Base-by-base conservation (phyloP, 1,140 invertebrate genomes). In the Holotrichia oblita region DNA sequence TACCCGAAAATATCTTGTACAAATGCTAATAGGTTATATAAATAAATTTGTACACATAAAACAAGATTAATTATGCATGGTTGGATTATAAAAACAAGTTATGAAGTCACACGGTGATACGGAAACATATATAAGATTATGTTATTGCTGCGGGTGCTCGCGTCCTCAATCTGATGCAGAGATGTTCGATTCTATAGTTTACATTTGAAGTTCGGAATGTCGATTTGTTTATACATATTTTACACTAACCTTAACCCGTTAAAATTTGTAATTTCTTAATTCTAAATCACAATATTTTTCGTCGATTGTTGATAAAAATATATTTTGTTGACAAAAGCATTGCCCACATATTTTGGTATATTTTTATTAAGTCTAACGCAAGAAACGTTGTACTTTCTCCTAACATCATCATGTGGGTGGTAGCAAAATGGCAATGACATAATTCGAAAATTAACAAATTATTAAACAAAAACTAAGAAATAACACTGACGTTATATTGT, bases 31-130 rank as follows among this genome's bases (percentile, higher is more conserved):
- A 48, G 44, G 44, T 48, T 48, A 48, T 48, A 10, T 12, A 48
- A 48, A 48, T 48, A 48, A 6, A 48, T 48, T 48, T 48, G 44
- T 48, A 48, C 44, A 48, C n/a, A 14, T 48, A 48, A 48, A 48
- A 48, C 44, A 48, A 48, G 44, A 48, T 48, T 48, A 48, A 48
- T 48, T 48, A 48, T 48, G 44, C 44, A 48, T n/a, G n/a, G n/a
- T 3, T n/a, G 44, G 41, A 48, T 48, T 48, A 48, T n/a, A 48
- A 48, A 48, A 48, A 48, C 44, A 48, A 48, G 44, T 48, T 48
- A 48, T 48, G 44, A 48, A 48, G 44, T 48, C 44, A 48, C 12
- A 48, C n/a, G 2, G 44, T 8, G 44, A 48, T 3, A 42, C 3
- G n/a, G 12, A 48, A n/a, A 48, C n/a, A 48, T n/a, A n/a, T 12